Evolutionary conservation across 2,113 vertebrate species (phyloP).

Genomic region (Mastomys coucha): DNA sequence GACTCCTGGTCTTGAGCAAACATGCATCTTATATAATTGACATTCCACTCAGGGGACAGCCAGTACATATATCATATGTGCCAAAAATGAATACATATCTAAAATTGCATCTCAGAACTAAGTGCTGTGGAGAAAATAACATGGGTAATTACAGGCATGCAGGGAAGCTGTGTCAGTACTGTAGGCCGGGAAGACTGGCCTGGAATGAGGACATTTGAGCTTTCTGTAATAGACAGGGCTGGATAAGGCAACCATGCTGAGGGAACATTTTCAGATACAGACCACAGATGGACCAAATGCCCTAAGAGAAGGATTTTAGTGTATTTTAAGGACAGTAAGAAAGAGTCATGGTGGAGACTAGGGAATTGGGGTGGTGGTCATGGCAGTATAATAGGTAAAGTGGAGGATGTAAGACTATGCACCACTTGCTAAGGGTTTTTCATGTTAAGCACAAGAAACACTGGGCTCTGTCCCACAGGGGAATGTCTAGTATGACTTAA

Average conservation of each 20-base stretch:
- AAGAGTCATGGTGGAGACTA: not conserved
- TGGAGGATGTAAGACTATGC: not conserved
- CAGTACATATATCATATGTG: not conserved
- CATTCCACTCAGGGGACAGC: not conserved
- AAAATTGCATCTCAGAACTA: not conserved
- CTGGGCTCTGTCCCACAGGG: not conserved
- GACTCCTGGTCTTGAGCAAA: not conserved
- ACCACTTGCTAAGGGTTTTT: not conserved
- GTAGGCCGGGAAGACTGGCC: not conserved
- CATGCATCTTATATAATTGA: not conserved
- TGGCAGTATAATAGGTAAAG: not conserved
- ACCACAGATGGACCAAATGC: not conserved
- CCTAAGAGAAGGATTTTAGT: not conserved
- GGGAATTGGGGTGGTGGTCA: no score
- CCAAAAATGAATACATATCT: not conserved
- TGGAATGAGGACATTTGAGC: not conserved
- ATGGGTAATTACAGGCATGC: not conserved
- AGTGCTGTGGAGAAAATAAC: constrained; percentile 5
- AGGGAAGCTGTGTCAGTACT: not conserved
- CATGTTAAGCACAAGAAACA: not conserved
- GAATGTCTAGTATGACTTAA: not conserved
- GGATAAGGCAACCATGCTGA: not conserved
- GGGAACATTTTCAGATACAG: not conserved
- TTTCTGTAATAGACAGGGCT: not conserved
- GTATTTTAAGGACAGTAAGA: not conserved